A percentile compares a stretch with the other conserved stretches of the same genome.
phyloP scores from a whole-genome alignment of 2,113 vertebrate genomes.

The Centropristis striata region DNA sequence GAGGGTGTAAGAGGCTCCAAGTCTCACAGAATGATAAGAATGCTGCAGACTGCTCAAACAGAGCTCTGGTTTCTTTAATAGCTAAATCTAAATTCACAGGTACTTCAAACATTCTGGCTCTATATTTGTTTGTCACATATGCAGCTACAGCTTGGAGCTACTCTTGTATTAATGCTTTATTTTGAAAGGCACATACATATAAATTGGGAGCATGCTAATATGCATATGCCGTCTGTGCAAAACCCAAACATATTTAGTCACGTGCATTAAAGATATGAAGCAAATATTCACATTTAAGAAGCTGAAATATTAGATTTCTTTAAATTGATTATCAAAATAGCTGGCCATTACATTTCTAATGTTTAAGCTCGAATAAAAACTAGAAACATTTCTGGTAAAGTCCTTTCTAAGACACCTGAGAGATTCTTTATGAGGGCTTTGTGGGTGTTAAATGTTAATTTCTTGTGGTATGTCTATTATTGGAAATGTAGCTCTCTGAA shows the following conservation, averaged over 20 bases:
- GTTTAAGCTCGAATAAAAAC: not conserved
- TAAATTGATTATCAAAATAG: not conserved
- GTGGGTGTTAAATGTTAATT: not conserved
- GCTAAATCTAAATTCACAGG: conserved; percentile 40
- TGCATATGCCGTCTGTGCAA: not conserved
- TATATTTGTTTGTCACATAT: conserved; percentile 2
- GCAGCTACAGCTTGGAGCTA: conserved; percentile 8
- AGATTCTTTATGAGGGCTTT: not conserved
- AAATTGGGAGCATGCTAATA: not conserved
- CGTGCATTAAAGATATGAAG: too few species aligned
- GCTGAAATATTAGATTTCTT: not conserved
- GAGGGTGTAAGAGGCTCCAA: conserved; percentile 16
- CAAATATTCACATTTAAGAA: not conserved
- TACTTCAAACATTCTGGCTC: conserved; percentile 31
- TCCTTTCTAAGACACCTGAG: not conserved
- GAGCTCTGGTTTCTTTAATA: conserved; percentile 17
- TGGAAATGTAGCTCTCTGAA: not conserved
- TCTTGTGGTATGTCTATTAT: not conserved
- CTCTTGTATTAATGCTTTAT: not conserved
- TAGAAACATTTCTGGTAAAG: not conserved
- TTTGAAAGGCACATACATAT: not conserved
- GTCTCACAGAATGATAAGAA: conserved; percentile 24
- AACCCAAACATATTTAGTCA: not conserved
- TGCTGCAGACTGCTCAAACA: conserved; percentile 10
- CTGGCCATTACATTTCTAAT: not conserved